Evolutionary conservation across 2,797 vertebrate genomes (phyloP), one percentile per base, ranked within the genome.

Genomic region (Danio kyathit): DNA sequence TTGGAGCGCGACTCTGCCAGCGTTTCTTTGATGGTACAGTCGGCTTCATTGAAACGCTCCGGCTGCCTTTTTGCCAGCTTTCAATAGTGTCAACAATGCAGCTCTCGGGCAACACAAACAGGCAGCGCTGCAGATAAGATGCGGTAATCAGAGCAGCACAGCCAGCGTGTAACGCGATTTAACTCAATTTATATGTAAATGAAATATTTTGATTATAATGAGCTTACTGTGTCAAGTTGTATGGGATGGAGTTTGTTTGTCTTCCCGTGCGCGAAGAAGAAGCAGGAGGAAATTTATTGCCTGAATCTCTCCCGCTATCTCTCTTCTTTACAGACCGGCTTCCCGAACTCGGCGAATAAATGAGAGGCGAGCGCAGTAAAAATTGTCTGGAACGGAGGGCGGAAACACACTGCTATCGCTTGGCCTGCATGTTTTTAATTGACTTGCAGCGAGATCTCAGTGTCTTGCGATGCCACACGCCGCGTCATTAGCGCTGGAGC

Each of bases 121-220:
- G 57, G n/a, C 69, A 66, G 38, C 84, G 82, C 82, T 80, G 82
- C 85, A 87, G 88, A 90, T 91, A 92, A 92, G 86, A 89, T 77
- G 43, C 59, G 86, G 83, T 91, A 91, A 90, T 90, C 87, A 87
- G 84, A 83, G 76, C 48, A 17, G 46, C 82, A 80, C 87, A 90
- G 89, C 76, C 71, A 83, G 75, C 76, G 74, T 88, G 87, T 77
- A 86, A 89, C 85, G 81, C 84, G 88, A 91, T 88, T 93, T 91
- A 87, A 92, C 88, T 92, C 90, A 89, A 93, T 94, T 92, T 93
- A 94, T 92, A 92, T 93, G 92, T 91, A 91, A 93, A 93, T 93
- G 87, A 88, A 89, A 90, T 92, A 91, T 91, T 93, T 90, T 71
- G 82, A 84, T 82, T 86, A 88, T 91, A 91, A 92, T 93, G 88